These are phyloP conservation scores for Micronycteris hirsuta DNA, from an alignment of 2,113 vertebrate genomes.

Conservation along the genomic window DNA sequence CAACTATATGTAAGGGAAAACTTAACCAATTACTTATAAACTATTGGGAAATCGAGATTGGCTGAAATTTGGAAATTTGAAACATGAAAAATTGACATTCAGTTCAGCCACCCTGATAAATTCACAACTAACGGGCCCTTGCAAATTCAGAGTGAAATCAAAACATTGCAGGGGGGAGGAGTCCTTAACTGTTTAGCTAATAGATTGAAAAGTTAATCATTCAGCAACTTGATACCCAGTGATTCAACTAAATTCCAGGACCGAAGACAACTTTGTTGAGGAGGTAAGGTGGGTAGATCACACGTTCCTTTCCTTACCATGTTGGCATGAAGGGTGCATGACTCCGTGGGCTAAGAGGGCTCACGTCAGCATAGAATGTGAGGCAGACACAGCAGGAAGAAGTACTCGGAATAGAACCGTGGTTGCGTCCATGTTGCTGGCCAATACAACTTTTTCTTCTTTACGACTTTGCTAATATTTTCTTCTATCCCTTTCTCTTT, in stretches of 20 bases:
- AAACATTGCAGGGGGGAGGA: accelerated
- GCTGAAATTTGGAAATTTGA: not conserved
- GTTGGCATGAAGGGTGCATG: no score
- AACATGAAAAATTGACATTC: not conserved
- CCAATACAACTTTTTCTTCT: not conserved
- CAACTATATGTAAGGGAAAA: not conserved
- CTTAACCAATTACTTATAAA: not conserved
- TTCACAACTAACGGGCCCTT: not conserved
- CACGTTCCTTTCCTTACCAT: not conserved
- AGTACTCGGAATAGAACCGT: not conserved
- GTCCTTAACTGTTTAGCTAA: not conserved
- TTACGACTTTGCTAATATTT: not conserved
- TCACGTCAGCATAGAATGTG: accelerated
- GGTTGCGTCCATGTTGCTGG: not conserved
- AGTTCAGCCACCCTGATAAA: not conserved
- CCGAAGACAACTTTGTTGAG: not conserved
- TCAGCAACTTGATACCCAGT: not conserved
- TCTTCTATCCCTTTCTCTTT: not conserved
- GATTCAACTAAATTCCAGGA: not conserved
- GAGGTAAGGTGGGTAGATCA: not conserved
- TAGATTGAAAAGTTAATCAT: not conserved
- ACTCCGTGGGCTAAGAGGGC: not conserved
- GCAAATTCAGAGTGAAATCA: not conserved
- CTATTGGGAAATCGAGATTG: not conserved
- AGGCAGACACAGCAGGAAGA: not conserved